Conservation (phyloP, 2,113 vertebrate genomes). For the Aleadryas rufinucha region DNA sequence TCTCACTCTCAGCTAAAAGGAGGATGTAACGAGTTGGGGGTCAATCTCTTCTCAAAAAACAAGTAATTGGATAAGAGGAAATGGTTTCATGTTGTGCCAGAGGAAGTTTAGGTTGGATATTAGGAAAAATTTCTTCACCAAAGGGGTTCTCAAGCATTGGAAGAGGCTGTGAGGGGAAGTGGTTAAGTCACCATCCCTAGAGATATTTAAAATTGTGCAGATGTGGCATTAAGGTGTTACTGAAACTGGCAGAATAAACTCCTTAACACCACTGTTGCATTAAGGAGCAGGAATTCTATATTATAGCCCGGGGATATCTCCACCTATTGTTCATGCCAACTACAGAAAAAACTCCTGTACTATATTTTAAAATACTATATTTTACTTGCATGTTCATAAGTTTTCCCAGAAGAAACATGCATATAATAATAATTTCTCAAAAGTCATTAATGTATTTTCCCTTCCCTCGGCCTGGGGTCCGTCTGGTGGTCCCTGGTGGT, state of each 20-base stretch:
- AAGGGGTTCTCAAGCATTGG: not conserved
- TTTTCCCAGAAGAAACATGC: not conserved
- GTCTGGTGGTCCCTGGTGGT: not conserved
- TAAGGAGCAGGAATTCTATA: not conserved
- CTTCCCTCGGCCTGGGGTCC: not conserved
- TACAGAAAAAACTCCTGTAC: not conserved
- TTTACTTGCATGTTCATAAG: not conserved
- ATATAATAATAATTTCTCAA: not conserved
- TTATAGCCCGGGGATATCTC: accelerated
- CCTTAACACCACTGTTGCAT: not conserved
- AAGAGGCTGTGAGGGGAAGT: not conserved
- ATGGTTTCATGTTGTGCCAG: not conserved
- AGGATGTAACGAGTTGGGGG: accelerated
- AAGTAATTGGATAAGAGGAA: not conserved
- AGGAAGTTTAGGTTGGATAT: not conserved
- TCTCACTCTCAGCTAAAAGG: not conserved
- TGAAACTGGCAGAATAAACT: not conserved
- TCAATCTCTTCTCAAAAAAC: not conserved
- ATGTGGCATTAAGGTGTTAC: too few species aligned
- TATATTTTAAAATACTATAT: not conserved
- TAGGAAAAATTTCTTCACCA: not conserved
- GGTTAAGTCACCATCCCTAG: not conserved
- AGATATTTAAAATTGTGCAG: not conserved
- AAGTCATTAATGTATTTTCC: not conserved
- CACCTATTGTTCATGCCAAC: not conserved